Conservation (phyloP, 2,888 invertebrate genomes). For the Ormyrus labotus region DNA sequence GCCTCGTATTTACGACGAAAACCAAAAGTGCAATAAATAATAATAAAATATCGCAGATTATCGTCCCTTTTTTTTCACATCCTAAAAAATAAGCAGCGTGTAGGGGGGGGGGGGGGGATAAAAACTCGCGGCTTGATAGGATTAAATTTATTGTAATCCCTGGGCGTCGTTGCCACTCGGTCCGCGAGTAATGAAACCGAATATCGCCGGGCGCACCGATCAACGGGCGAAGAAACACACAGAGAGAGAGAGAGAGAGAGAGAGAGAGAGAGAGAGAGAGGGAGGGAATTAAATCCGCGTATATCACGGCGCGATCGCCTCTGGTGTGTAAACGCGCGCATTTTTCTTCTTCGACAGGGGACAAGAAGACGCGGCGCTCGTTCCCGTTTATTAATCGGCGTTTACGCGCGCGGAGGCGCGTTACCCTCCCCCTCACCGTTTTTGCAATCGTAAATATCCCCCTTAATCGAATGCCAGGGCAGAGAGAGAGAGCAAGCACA, state of each 20-base stretch:
- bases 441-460: slow-evolving; percentile 13
- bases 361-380: not conserved
- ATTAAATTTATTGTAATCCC: no score
- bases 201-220: not conserved
- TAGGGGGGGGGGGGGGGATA: no score
- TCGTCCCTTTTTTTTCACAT: no score
- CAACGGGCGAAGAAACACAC: not conserved
- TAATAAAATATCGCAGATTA: slow-evolving; percentile 1
- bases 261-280: not conserved
- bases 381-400: slow-evolving; percentile 43
- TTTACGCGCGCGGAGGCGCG: slow-evolving; percentile 15
- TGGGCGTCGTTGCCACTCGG: no score
- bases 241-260: not conserved
- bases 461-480: not conserved
- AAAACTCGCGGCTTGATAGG: no score
- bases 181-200: not conserved
- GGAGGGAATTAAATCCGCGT: slow-evolving; percentile 40
- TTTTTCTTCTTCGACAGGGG: slow-evolving; percentile 49
- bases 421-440: not conserved
- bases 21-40: not conserved
- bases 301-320: slow-evolving; percentile 28
- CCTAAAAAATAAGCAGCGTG: no score
- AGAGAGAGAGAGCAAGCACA: not conserved
- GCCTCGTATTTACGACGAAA: no score
- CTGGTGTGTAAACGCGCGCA: slow-evolving; percentile 15